These are phyloP conservation scores for Coenonympha glycerion DNA, from an alignment of 2,888 invertebrate genomes.

Conservation along the genomic window DNA sequence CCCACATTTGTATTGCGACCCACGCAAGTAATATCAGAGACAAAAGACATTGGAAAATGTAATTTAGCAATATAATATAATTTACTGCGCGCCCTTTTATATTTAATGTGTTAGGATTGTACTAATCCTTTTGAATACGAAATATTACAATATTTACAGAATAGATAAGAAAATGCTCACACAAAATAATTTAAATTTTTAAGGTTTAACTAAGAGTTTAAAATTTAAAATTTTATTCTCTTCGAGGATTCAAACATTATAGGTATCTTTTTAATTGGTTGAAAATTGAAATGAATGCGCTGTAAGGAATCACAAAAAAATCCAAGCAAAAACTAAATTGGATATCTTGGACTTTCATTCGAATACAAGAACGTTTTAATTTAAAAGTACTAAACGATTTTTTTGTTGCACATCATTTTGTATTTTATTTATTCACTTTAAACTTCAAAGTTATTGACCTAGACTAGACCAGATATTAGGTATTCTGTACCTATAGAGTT, in stretches of 20 bases:
- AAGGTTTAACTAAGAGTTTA: too few relatives aligned
- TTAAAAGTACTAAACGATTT: background rate
- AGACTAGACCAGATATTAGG: background rate
- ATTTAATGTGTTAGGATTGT: background rate
- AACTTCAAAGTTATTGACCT: background rate
- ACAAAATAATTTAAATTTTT: too few relatives aligned
- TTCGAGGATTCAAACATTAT: too few relatives aligned
- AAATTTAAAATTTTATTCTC: too few relatives aligned
- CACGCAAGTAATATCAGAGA: constrained; percentile 28
- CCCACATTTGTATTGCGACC: constrained; percentile 43
- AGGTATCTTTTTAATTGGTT: background rate
- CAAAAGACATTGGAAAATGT: constrained; percentile 15
- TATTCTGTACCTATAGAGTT: too few relatives aligned
- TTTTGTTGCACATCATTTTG: too few relatives aligned
- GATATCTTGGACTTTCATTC: background rate
- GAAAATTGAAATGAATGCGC: background rate
- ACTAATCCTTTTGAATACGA: too few relatives aligned
- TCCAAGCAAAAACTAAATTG: constrained; percentile 8
- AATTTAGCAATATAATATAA: constrained; percentile 1
- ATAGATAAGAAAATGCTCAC: too few relatives aligned
- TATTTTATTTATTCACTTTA: too few relatives aligned
- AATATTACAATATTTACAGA: too few relatives aligned
- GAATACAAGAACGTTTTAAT: background rate
- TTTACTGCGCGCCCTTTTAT: background rate
- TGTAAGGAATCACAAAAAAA: background rate